A percentile compares a stretch with the other conserved stretches of the same genome.
These are phyloP conservation scores for Oryzias sinensis DNA, from an alignment of 2,797 vertebrate species.

Conservation along the genomic window DNA sequence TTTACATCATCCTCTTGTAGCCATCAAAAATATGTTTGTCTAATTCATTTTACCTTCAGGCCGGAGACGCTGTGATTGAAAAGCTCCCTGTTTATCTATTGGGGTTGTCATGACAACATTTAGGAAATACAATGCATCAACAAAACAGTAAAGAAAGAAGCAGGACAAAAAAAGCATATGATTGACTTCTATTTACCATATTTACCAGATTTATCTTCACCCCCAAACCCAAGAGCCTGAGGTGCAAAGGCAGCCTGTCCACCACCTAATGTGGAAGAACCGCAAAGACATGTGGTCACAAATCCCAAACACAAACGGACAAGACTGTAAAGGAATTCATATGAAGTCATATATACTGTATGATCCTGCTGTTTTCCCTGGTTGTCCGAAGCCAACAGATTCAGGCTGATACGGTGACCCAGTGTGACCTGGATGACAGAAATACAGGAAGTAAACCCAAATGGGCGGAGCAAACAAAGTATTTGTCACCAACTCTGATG, in stretches of 20 bases:
- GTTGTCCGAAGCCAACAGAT: slow-evolving; percentile 41
- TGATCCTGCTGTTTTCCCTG: slow-evolving; percentile 37
- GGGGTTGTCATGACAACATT: not conserved
- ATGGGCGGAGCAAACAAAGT: too few relatives aligned
- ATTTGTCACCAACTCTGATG: too few relatives aligned
- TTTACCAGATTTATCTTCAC: slow-evolving; percentile 48
- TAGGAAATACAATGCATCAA: not conserved
- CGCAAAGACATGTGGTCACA: slow-evolving; percentile 5
- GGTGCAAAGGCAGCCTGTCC: slow-evolving; percentile 36
- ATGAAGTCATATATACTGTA: slow-evolving; percentile 43
- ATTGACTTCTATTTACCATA: slow-evolving; percentile 37
- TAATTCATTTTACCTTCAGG: slow-evolving; percentile 44
- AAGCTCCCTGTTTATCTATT: slow-evolving; percentile 42
- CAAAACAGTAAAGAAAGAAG: not conserved
- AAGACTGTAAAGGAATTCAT: not conserved
- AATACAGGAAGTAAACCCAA: too few relatives aligned
- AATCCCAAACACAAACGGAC: not conserved
- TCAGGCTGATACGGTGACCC: slow-evolving; percentile 57
- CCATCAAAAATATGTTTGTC: slow-evolving; percentile 20
- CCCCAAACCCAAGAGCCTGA: slow-evolving; percentile 34
- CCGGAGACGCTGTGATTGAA: slow-evolving; percentile 51
- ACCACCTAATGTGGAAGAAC: slow-evolving; percentile 27
- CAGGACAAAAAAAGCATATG: not conserved
- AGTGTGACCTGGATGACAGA: slow-evolving; percentile 39
- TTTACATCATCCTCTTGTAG: not conserved